These are phyloP conservation scores for Plutella xylostella DNA, from an alignment of 2,888 invertebrate genomes.

Conservation along the genomic window DNA sequence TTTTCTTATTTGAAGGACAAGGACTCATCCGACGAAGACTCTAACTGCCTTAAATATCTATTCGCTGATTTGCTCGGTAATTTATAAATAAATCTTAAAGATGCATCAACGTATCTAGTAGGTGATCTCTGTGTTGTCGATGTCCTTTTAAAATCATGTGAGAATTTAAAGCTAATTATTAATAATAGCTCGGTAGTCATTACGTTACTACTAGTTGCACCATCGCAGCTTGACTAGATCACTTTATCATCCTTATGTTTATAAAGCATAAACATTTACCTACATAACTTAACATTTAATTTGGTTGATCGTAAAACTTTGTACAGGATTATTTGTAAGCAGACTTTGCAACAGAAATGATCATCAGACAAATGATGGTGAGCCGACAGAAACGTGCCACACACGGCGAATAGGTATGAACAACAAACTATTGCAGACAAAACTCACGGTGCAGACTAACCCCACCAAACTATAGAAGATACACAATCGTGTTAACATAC, in stretches of 20 bases:
- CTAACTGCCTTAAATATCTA: constrained; percentile 79
- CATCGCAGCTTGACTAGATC: constrained; percentile 26
- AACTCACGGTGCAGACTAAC: not conserved
- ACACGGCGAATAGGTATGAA: constrained; percentile 29
- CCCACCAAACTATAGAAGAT: no score
- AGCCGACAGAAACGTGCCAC: constrained; percentile 13
- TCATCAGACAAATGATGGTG: not conserved
- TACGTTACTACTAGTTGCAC: constrained; percentile 30
- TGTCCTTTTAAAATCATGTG: constrained; percentile 42
- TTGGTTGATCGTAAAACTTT: constrained; percentile 30
- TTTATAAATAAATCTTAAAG: constrained; percentile 27
- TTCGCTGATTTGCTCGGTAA: constrained; percentile 77
- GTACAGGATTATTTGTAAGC: constrained; percentile 52
- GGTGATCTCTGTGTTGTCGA: constrained; percentile 57
- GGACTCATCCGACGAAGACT: constrained; percentile 65
- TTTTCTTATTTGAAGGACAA: constrained; percentile 57
- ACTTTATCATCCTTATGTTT: constrained; percentile 14
- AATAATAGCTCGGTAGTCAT: constrained; percentile 30
- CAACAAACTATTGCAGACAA: not conserved
- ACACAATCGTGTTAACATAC: no score
- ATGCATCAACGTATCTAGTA: constrained; percentile 32
- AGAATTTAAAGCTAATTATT: constrained; percentile 26
- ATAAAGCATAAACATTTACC: not conserved
- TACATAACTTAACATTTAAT: constrained; percentile 12
- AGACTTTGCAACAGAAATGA: constrained; percentile 37